Evolutionary conservation across 1,140 invertebrate genomes (phyloP), one percentile per base, ranked within the genome.

Genomic region (Harlomillsia oculata): DNA sequence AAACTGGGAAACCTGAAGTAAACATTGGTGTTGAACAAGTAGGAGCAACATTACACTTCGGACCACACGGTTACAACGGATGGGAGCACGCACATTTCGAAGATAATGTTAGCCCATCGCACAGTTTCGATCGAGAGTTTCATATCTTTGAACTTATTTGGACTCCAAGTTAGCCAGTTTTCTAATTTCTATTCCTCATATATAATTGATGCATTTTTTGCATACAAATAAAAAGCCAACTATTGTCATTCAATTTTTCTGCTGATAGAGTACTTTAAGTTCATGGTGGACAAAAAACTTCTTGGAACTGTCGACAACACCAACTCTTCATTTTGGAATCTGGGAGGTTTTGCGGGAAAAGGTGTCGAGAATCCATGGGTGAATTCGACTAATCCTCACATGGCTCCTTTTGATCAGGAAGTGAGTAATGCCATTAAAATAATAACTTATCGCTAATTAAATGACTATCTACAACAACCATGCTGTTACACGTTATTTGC

Each of bases 331-430:
- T 53, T 63, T 34, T 67, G 62, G 60, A 52, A 63, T 32, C 20
- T 62, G 20, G 60, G 66, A 13, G 43, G 51, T 13, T 64, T 66
- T 55, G n/a, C n/a, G n/a, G 44, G 53, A 67, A 72, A 36, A 71
- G 40, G 37, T 25, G 29, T 54, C 30, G 67, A 72, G 28, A 76
- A 74, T 48, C 72, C 69, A 18, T 70, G 70, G 69, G 26, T 43
- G 18, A 45, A 56, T 5, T 59, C 62, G 3, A 43, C 32, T 13
- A 68, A 67, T 50, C n/a, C 54, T 5, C 75, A 74, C 25, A 77
- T 83, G 67, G 81, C 82, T 2, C 80, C 84, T 0, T 85, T 85
- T 66, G 81, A 88, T 69, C 77, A 79, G 68, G 77, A 82, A 65
- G 85, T 88, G 70, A 71, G 26, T 28, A 26, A 18, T 28, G 13